phyloP scores from a whole-genome alignment of 2,113 vertebrate species.

The Dicrurus megarhynchus region DNA sequence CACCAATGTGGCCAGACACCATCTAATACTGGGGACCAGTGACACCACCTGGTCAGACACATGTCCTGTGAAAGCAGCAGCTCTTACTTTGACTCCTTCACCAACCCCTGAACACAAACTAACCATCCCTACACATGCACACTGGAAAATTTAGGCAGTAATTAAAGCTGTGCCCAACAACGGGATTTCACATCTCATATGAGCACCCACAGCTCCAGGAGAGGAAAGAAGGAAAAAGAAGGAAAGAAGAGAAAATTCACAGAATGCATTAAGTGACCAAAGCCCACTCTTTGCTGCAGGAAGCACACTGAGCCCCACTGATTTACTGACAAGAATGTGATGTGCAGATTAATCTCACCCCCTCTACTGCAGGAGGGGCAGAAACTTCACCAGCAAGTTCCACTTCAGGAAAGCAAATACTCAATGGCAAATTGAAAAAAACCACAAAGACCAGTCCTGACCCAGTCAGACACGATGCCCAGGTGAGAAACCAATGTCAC shows the following conservation, averaged over 20 bases:
- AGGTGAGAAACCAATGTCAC: not conserved
- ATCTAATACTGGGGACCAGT: not conserved
- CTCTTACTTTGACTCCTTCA: not conserved
- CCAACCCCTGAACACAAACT: not conserved
- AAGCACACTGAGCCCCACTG: not conserved
- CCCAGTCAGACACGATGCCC: not conserved
- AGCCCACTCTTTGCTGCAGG: not conserved
- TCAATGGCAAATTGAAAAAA: not conserved
- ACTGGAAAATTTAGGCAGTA: not conserved
- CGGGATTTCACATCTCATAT: not conserved
- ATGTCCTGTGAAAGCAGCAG: not conserved
- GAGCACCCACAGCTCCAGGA: not conserved
- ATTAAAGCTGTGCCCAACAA: not conserved
- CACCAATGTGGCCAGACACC: not conserved
- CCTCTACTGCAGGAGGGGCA: not conserved
- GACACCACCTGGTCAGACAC: not conserved
- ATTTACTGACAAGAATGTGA: not conserved
- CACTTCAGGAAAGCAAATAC: not conserved
- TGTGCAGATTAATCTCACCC: not conserved
- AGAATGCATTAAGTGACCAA: not conserved
- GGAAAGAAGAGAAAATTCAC: not conserved
- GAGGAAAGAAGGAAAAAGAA: not conserved
- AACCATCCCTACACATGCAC: rapidly evolving
- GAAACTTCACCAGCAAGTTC: not conserved
- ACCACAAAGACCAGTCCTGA: not conserved